These are phyloP conservation scores for Epizoanthus fatuus DNA, from an alignment of 92 coral and sea anemone species.

Conservation along the genomic window DNA sequence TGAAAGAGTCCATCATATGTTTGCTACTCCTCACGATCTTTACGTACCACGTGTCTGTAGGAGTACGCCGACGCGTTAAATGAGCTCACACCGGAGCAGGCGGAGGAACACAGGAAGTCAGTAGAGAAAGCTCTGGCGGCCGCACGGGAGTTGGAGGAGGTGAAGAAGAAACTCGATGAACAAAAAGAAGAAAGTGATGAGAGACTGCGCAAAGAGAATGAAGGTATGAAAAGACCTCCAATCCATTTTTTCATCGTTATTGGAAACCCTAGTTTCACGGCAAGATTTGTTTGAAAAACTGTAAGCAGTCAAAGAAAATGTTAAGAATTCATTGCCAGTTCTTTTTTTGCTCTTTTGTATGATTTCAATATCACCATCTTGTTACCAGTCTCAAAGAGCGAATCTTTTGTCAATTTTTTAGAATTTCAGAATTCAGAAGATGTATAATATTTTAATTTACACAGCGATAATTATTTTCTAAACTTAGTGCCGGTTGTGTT, in stretches of 20 bases:
- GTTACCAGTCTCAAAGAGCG: no score
- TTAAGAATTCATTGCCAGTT: no score
- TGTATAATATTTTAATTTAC: no score
- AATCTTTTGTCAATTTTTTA: no score
- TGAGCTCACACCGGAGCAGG: conserved; percentile 97
- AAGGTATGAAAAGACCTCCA: conserved; percentile 64
- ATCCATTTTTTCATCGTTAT: no score
- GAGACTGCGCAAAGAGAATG: conserved; percentile 84
- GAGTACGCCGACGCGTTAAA: conserved; percentile 97
- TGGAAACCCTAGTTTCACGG: no score
- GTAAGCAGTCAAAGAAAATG: no score
- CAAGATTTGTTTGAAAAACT: no score
- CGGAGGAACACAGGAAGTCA: conserved; percentile 96
- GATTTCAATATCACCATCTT: no score
- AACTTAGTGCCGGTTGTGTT: not conserved
- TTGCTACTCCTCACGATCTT: not conserved
- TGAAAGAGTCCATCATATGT: no score
- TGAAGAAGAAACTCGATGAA: conserved; percentile 93
- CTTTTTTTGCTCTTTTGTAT: no score
- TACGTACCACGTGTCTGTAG: conserved; percentile 43
- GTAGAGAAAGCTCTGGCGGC: conserved; percentile 98
- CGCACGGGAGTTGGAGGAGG: conserved; percentile 96
- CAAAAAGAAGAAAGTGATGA: conserved; percentile 86
- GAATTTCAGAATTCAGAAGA: no score
- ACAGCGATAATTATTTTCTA: not conserved